Base-by-base conservation (phyloP, 2,797 vertebrate species). In the Tokudaia muenninki region DNA sequence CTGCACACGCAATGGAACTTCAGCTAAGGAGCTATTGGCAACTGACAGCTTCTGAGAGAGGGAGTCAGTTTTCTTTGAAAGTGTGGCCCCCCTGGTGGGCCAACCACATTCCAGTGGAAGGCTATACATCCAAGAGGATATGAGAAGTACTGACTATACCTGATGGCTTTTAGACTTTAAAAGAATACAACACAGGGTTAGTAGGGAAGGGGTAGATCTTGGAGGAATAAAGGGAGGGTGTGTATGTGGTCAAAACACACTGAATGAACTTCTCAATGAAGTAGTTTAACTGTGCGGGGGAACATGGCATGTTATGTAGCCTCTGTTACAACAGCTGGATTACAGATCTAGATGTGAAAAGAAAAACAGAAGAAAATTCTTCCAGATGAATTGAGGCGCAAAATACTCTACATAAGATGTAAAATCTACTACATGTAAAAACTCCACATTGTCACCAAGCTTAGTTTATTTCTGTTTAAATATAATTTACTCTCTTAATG, bases 381-480 rank as follows among this genome's bases (percentile, higher is more conserved):
- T 52, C 63, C 55, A 78, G 34, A 9, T 72, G 19, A 91, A 87
- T 10, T 7, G 44, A 93, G 79, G 87, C 34, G 52, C 31, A 91
- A 59, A 82, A 93, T 87, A 78, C 24, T 17, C 31, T 65, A 63
- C 52, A 41, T 24, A 61, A 87, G 87, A 87, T 82, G 80, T 12
- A 78, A 82, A 90, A 93, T 72, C 44, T 14, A 50, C 22, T 2
- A 61, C 67, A 31, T 87, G 70, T 61, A 44, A 61, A 21, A 74
- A 82, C 22, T 65, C 22, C n/a, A 8, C 16, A 63, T 4, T 14
- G 84, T n/a, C 19, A 61, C 2, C 41, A 59, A 93, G n/a, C 52
- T 77, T 77, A 34, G 50, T 59, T 90, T 90, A 77, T 37, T 93
- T 24, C 13, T 63, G 61, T 72, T 93, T 87, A 83, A 87, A 72